Base-by-base conservation (phyloP, 2,797 vertebrate genomes). In the Peromyscus aztecus region DNA sequence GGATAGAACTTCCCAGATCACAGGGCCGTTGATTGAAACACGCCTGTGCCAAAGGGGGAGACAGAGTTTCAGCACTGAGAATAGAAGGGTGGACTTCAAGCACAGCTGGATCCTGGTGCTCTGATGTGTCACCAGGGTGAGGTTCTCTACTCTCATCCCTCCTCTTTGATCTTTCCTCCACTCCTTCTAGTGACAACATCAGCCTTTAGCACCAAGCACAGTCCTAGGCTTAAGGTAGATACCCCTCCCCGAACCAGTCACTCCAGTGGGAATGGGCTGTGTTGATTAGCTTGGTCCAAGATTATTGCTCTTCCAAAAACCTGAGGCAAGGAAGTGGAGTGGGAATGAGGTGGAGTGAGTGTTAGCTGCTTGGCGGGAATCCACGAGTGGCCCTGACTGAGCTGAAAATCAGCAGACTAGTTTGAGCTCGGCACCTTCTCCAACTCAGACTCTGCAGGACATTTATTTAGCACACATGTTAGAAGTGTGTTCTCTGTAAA, bases 401-500 rank as follows among this genome's bases (percentile, higher is more conserved):
- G 7, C 0, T 6, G 16, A 69, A 11, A 24, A 73, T 71, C 37
- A 21, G 73, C 34, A 31, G 43, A n/a, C 75, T 88, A 19, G 34
- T 83, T 80, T 59, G 37, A 87, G 40, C 37, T 31, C 19, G 0
- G 9, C 59, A 52, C 80, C 82, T 89, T 81, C 52, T 21, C 34
- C 23, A 29, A 78, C 52, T 82, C 31, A 43, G 19, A 90, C 4
- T 6, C 61, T 6, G 46, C 67, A 82, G 49, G 69, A 52, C 43
- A 61, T n/a, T 92, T 46, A 61, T n/a, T 92, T 46, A 80, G 34
- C 73, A 52, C 61, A 43, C 31, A 21, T 57, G 81, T 87, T 61
- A 27, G 40, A 96, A 95, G 27, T 6, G 21, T 52, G 52, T 78
- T 88, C 77, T 94, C 71, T 71, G 27, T 69, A 52, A 83, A 85